phyloP scores from a whole-genome alignment of 2,797 vertebrate genomes.

The Thunnus albacares region DNA sequence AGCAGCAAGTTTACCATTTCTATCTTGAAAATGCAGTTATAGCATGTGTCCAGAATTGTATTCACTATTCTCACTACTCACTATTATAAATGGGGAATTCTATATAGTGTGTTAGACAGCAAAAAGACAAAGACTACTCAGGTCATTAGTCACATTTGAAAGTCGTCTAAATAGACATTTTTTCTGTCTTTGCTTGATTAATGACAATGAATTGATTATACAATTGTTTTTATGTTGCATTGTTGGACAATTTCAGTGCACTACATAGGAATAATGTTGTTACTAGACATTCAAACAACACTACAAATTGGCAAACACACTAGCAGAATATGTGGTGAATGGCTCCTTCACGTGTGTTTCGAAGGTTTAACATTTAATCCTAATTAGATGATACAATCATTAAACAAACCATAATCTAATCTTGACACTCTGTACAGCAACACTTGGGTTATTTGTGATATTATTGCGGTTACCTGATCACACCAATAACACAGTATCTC shows the following conservation, averaged over 20 bases:
- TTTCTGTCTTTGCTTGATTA: not conserved
- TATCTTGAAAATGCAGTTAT: too few relatives aligned
- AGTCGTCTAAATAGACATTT: not conserved
- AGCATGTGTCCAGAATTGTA: too few relatives aligned
- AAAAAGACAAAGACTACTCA: not conserved
- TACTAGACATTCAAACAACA: not conserved
- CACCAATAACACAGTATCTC: slow-evolving; percentile 9
- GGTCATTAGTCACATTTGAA: not conserved
- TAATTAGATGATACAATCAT: slow-evolving; percentile 13
- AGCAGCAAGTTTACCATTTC: too few relatives aligned
- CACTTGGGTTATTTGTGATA: not conserved
- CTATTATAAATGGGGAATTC: not conserved
- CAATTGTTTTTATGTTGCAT: not conserved
- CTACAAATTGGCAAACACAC: not conserved
- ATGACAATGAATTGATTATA: not conserved
- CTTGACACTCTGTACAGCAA: not conserved
- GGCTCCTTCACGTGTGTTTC: not conserved
- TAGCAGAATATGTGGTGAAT: not conserved
- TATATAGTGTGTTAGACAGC: not conserved
- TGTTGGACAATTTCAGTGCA: not conserved
- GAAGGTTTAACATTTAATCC: slow-evolving; percentile 7
- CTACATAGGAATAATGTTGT: not conserved
- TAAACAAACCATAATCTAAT: slow-evolving; percentile 24
- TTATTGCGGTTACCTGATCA: slow-evolving; percentile 1
- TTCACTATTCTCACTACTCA: too few relatives aligned